These are phyloP conservation scores for Anagyrus pseudococci DNA, from an alignment of 2,888 invertebrate genomes.

Conservation along the genomic window DNA sequence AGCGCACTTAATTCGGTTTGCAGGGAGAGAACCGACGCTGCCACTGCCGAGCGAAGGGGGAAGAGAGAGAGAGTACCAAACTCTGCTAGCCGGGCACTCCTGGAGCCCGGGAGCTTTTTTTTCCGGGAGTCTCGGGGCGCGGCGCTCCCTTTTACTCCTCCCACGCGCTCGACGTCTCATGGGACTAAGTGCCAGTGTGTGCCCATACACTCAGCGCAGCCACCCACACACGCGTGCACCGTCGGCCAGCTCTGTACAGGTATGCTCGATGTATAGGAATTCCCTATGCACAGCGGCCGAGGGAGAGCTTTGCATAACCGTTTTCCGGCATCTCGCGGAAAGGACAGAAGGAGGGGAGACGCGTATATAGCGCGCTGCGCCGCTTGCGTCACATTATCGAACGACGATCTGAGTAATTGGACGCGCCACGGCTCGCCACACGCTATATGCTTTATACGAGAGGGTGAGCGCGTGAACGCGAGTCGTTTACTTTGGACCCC, in stretches of 20 bases:
- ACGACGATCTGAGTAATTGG: constrained; percentile 33
- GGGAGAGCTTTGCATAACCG: constrained; percentile 19
- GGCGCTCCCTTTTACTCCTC: constrained; percentile 2
- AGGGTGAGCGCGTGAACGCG: not conserved
- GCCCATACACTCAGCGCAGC: no score
- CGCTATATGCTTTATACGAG: no score
- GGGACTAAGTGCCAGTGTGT: not conserved
- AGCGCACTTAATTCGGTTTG: not conserved
- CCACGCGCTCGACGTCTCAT: not conserved
- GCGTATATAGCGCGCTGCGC: not conserved
- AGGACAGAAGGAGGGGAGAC: not conserved
- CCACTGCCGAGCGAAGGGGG: no score
- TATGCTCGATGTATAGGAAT: not conserved
- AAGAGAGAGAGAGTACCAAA: no score
- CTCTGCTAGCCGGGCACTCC: no score
- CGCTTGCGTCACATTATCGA: constrained; percentile 32
- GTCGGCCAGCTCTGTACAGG: not conserved
- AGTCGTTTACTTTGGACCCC: not conserved
- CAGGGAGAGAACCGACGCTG: not conserved
- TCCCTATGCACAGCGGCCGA: not conserved
- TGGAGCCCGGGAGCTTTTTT: not conserved
- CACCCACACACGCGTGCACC: no score
- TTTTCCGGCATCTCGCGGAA: constrained; percentile 9
- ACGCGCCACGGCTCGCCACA: constrained; percentile 4
- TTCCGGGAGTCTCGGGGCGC: not conserved